Evolutionary conservation across 2,113 vertebrate species (phyloP).

Genomic region (Collichthys lucidus): DNA sequence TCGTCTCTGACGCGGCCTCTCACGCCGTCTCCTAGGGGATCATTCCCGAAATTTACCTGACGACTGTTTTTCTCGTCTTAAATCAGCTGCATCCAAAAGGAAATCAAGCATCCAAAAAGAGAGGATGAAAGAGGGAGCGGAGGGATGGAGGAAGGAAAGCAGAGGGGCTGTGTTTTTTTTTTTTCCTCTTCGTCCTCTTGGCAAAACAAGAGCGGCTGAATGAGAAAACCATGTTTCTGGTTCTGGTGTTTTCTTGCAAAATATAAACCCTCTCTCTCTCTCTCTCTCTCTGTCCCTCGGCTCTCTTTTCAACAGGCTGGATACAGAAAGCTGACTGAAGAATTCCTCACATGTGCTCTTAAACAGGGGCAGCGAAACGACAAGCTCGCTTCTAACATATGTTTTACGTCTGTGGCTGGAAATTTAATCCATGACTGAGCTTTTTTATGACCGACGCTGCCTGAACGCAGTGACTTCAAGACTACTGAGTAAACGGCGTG

Average conservation of each 20-base stretch:
- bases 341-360: slow-evolving; percentile 45
- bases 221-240: slow-evolving; percentile 54
- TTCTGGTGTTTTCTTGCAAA: slow-evolving; percentile 21
- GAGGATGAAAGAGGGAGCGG: slow-evolving; percentile 16
- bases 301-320: slow-evolving; percentile 1
- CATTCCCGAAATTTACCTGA: slow-evolving; percentile 48
- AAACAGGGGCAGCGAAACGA: slow-evolving; percentile 38
- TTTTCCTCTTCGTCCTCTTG: neutral
- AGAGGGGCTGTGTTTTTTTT: neutral
- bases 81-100: slow-evolving; percentile 42
- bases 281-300: neutral
- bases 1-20: neutral
- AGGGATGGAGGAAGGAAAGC: slow-evolving; percentile 11
- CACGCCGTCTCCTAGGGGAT: neutral
- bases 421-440: slow-evolving; percentile 53
- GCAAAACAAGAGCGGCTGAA: slow-evolving; percentile 39
- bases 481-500: neutral
- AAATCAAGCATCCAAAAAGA: slow-evolving; percentile 35
- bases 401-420: slow-evolving; percentile 48
- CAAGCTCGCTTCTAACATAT: slow-evolving; percentile 45
- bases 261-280: neutral
- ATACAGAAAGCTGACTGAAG: slow-evolving; percentile 29
- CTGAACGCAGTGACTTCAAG: slow-evolving; percentile 6
- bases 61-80: slow-evolving; percentile 65
- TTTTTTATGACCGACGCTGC: slow-evolving; percentile 47